These are phyloP conservation scores for Helleia helle DNA, from an alignment of 2,888 invertebrate species.

Conservation along the genomic window DNA sequence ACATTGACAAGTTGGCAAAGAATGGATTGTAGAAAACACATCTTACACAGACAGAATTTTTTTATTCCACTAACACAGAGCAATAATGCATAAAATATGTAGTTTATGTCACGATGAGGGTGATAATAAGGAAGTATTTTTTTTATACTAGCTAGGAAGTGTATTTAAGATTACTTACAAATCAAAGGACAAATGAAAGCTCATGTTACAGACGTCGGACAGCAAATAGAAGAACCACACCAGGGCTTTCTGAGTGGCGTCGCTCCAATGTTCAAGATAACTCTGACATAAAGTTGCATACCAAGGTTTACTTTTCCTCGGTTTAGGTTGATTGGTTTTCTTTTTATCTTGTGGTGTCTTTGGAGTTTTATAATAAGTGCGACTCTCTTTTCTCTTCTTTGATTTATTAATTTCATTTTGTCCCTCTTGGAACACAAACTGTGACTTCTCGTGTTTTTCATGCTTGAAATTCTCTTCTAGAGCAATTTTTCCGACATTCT, in stretches of 20 bases:
- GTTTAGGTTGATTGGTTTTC: constrained; percentile 55
- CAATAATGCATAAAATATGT: too few relatives aligned
- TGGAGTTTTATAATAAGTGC: constrained; percentile 44
- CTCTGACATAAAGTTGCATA: constrained; percentile 59
- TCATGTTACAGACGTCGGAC: constrained; percentile 86
- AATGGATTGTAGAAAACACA: too few relatives aligned
- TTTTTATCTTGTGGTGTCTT: constrained; percentile 59
- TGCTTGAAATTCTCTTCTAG: constrained; percentile 43
- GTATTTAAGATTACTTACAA: constrained; percentile 70
- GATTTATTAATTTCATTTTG: constrained; percentile 42
- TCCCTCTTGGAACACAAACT: constrained; percentile 50
- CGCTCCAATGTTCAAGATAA: constrained; percentile 71
- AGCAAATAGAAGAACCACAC: constrained; percentile 86
- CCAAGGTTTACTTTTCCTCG: constrained; percentile 52
- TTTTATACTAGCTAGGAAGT: too few relatives aligned
- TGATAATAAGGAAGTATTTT: too few relatives aligned
- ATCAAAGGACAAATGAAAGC: constrained; percentile 80
- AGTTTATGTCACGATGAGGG: too few relatives aligned
- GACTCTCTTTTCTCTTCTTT: constrained; percentile 69
- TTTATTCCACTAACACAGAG: too few relatives aligned
- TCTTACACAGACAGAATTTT: too few relatives aligned
- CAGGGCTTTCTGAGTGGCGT: constrained; percentile 75
- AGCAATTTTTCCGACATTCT: constrained; percentile 36
- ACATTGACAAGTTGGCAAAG: too few relatives aligned
- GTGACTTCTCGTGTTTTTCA: constrained; percentile 46